Base-by-base conservation (phyloP, 2,888 invertebrate species). In the Andrena minutula region DNA sequence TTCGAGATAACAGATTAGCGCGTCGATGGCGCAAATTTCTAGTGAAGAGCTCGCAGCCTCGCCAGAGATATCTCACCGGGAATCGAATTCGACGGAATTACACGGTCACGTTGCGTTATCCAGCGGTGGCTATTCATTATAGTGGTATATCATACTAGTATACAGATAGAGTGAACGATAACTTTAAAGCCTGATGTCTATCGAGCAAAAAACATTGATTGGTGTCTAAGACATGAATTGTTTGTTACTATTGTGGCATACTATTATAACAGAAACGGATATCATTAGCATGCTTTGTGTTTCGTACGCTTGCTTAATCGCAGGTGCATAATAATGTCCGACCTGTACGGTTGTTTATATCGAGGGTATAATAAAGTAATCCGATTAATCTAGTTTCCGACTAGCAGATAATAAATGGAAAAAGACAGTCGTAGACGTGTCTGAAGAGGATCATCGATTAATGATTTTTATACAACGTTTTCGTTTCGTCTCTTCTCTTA, bases 241-340 rank as follows among this genome's bases (percentile, higher is more conserved):
- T 79, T 82, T 84, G 75, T 82, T 80, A 81, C 60, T 78, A 79
- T 64, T 79, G 81, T 79, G 79, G 61, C 82, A 76, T 82, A 82
- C 79, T 76, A 81, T 84, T 80, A 66, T 80, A 65, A 56, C 56
- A 23, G 41, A 81, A 80, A 73, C 74, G 71, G 70, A 79, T 86
- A 82, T 81, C 73, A 69, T 79, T 80, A 87, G 82, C 82, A 86
- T 84, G 83, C 86, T 81, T 82, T 87, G 79, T 75, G 84, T 86
- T 84, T 74, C 30, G 28, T 49, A 60, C 79, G 74, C 79, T 75
- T 75, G 79, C 65, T 63, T 60, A 49, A 75, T 51, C 76, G 81
- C 82, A 70, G 73, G 58, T 74, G 82, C 77, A 69, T 78, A 53
- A 87, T 78, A 79, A 61, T 74, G 80, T 68, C 65, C 69, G 32